Evolutionary conservation across 2,113 vertebrate species (phyloP).

Genomic region (Setophaga coronata): DNA sequence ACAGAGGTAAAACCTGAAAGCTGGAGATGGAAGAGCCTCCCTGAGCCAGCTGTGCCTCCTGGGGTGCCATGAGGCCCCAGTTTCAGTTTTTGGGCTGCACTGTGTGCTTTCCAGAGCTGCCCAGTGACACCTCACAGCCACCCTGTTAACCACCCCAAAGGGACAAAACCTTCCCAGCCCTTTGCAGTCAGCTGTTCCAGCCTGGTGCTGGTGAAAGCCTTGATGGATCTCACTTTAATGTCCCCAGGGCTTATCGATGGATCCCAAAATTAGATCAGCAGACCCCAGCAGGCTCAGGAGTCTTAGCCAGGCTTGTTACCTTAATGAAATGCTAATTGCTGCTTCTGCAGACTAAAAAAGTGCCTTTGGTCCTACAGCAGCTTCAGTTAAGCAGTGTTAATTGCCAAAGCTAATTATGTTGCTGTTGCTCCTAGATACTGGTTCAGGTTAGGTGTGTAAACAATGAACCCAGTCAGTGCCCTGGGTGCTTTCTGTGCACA

Average conservation of each 20-base stretch:
- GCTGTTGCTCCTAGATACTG: conserved; percentile 45
- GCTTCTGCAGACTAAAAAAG: conserved; percentile 17
- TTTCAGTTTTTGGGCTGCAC: neutral
- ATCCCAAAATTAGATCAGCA: conserved; percentile 41
- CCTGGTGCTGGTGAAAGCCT: neutral
- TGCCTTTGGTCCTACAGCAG: conserved; percentile 38
- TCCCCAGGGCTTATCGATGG: neutral
- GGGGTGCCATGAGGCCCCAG: neutral
- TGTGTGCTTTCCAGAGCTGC: neutral
- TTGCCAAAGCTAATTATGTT: conserved; percentile 47
- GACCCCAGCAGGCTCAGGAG: neutral
- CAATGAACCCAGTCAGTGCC: neutral
- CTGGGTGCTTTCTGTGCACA: neutral
- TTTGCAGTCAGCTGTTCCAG: neutral
- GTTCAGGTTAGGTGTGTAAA: conserved; percentile 22
- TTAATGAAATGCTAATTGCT: conserved; percentile 54
- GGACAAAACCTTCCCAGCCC: neutral
- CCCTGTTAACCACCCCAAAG: neutral
- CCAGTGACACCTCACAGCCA: neutral
- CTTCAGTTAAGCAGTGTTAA: conserved; percentile 39
- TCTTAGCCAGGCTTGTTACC: conserved; percentile 6
- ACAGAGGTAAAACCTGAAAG: neutral
- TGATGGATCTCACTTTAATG: neutral
- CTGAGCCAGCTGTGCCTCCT: neutral
- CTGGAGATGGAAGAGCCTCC: neutral